Evolutionary conservation across 2,797 vertebrate genomes (phyloP).

Genomic region (Eulemur mongoz): DNA sequence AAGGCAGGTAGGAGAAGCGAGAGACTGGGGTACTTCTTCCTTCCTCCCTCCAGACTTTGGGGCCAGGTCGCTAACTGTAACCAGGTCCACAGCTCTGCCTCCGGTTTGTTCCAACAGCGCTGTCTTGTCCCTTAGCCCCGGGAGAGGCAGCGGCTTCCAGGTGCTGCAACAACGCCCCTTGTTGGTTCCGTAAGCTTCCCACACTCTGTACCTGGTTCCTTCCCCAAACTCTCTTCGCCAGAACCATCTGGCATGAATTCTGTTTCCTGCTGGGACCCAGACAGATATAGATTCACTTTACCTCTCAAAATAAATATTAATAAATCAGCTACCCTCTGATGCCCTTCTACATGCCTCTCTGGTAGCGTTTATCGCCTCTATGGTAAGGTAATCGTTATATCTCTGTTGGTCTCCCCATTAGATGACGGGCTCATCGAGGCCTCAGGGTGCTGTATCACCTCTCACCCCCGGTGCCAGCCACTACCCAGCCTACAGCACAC

Average conservation of each 20-base stretch:
- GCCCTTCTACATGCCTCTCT: neutral
- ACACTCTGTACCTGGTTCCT: neutral
- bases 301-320: neutral
- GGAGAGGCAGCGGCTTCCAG: neutral
- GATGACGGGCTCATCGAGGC: neutral
- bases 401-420: neutral
- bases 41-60: neutral
- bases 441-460: neutral
- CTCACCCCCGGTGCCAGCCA: neutral
- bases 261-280: constrained; percentile 5
- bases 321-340: neutral
- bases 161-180: neutral
- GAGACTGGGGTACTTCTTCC: neutral
- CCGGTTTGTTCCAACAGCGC: neutral
- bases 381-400: neutral
- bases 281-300: neutral
- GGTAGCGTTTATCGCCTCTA: neutral
- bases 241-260: neutral
- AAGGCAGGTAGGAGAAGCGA: neutral
- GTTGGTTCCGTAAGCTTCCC: neutral
- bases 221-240: neutral
- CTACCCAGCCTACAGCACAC: neutral
- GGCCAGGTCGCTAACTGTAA: neutral
- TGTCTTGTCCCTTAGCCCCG: neutral
- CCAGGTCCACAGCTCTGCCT: neutral